Evolutionary conservation across 2,113 vertebrate genomes (phyloP).

Genomic region (Synodontis membranacea): DNA sequence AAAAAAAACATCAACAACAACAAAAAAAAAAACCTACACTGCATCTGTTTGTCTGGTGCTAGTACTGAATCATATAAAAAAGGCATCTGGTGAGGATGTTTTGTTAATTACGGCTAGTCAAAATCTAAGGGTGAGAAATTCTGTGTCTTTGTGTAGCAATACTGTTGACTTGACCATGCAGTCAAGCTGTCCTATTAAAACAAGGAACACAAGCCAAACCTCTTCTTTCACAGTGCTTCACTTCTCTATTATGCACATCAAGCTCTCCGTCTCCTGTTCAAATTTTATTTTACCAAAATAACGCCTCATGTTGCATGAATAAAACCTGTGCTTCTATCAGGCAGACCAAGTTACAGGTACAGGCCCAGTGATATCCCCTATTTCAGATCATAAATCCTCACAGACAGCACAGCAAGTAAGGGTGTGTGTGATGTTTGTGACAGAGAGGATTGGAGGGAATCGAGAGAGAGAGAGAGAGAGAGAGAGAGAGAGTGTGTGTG

Average conservation of each 20-base stretch:
- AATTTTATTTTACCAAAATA: slow-evolving; percentile 9
- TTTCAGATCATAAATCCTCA: slow-evolving; percentile 14
- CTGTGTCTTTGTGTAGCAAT: not conserved
- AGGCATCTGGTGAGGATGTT: slow-evolving; percentile 23
- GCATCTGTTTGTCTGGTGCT: slow-evolving; percentile 9
- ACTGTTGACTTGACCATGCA: not conserved
- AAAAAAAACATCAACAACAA: not conserved
- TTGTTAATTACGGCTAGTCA: slow-evolving; percentile 7
- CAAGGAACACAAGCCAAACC: not conserved
- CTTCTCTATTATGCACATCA: not conserved
- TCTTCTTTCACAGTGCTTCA: slow-evolving; percentile 5
- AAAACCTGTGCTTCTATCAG: slow-evolving; percentile 22
- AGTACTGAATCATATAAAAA: not conserved
- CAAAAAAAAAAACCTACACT: not conserved
- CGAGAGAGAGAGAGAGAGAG: not conserved
- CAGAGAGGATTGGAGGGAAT: not conserved
- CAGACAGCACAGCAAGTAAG: slow-evolving; percentile 23
- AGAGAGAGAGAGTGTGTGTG: no score
- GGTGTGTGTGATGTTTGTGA: not conserved
- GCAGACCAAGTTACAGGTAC: slow-evolving; percentile 10
- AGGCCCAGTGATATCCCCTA: slow-evolving; percentile 23
- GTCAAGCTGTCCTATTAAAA: not conserved
- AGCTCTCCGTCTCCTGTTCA: not conserved
- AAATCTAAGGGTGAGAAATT: not conserved
- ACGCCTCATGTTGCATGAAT: not conserved